Base-by-base conservation (phyloP, 1,140 invertebrate genomes). In the Octopus bimaculoides region DNA sequence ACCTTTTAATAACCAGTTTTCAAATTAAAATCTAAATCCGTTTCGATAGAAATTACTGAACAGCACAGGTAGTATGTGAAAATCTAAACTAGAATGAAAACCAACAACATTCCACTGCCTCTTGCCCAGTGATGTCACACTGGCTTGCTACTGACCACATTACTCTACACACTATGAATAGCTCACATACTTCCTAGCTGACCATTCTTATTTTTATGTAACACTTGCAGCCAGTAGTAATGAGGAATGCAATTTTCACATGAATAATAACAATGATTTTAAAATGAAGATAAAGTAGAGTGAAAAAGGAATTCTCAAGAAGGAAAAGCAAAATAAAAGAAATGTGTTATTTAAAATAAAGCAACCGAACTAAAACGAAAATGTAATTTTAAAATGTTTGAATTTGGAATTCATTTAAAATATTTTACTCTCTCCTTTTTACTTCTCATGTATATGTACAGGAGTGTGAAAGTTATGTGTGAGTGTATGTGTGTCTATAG, bases 1-100 rank as follows among this genome's bases (percentile, higher is more conserved):
- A 71, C 66, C 66, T 20, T 20, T 71, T 71, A 20, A 71, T 71
- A 20, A 71, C 66, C 66, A 71, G 66, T 71, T 71, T 71, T 71
- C 66, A 20, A 71, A 71, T 71, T 71, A 71, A 71, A 71, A 71
- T 71, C 66, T 71, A n/a, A 71, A 20, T 20, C 66, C 66, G 26
- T 20, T 71, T 71, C 17, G 66, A n/a, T 20, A n/a, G 26, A n/a
- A 8, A n/a, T 71, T 20, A 71, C 6, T n/a, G 66, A 71, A 6
- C 6, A 71, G 17, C 66, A n/a, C 66, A 71, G 66, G 66, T 71
- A 71, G 66, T 14, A 71, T 20, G 17, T 71, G 14, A 20, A 71
- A n/a, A 71, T 71, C 17, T 14, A 5, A 14, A 6, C 5, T 14
- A 14, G 17, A 71, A n/a, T 4, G 17, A 8, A n/a, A 20, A 5